Evolutionary conservation across 2,113 vertebrate genomes (phyloP).

Genomic region (Colaptes auratus): DNA sequence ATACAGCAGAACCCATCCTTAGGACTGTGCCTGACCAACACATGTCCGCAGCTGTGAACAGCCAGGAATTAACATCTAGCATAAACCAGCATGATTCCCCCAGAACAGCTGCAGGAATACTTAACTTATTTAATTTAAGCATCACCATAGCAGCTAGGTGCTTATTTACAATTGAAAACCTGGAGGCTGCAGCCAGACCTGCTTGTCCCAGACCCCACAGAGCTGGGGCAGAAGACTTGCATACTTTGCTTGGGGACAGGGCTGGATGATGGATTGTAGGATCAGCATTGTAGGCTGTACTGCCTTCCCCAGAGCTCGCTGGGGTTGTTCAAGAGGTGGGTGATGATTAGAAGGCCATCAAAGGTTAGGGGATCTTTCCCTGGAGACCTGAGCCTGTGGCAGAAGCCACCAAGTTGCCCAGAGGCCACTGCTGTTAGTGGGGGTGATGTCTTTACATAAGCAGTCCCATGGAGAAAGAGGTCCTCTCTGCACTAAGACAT

Average conservation of each 20-base stretch:
- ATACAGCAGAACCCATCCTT: not conserved
- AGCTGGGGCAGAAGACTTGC: not conserved
- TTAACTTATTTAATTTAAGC: constrained; percentile 29
- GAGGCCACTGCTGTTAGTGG: not conserved
- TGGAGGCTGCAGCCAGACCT: not conserved
- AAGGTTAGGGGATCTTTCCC: not conserved
- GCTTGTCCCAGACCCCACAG: not conserved
- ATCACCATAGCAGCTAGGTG: constrained; percentile 57
- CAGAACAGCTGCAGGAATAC: constrained; percentile 53
- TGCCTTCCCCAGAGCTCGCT: not conserved
- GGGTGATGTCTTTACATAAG: not conserved
- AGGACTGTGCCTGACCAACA: not conserved
- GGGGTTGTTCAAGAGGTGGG: not conserved
- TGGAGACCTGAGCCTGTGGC: not conserved
- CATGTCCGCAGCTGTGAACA: constrained; percentile 26
- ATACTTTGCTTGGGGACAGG: not conserved
- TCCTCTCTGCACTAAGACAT: not conserved
- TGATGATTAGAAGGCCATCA: not conserved
- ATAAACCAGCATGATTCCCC: not conserved
- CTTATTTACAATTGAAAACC: constrained; percentile 38
- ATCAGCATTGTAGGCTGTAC: not conserved
- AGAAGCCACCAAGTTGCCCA: not conserved
- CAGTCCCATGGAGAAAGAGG: not conserved
- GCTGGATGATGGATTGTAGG: not conserved
- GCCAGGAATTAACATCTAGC: not conserved